Evolutionary conservation across 2,797 vertebrate species (phyloP).

Genomic region (Crocodylus rhombifer): DNA sequence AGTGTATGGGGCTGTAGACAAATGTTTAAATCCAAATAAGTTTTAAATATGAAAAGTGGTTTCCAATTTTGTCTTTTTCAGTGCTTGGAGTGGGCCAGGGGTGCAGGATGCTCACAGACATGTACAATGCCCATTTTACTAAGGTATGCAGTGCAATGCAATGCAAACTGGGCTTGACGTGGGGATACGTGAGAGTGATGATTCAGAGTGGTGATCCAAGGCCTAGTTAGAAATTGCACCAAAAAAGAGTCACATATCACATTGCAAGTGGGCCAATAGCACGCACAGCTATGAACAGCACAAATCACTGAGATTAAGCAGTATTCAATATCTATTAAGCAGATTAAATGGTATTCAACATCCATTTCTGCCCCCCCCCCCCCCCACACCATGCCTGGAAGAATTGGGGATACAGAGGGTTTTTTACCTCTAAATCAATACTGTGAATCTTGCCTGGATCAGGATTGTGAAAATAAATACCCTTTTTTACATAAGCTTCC

Average conservation of each 20-base stretch:
- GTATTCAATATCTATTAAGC: neutral
- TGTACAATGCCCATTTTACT: slow-evolving; percentile 84
- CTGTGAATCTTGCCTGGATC: neutral
- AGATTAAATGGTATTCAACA: too few species aligned
- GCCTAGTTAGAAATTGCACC: too few species aligned
- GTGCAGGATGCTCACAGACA: slow-evolving; percentile 82
- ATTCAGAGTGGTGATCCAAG: rapidly evolving
- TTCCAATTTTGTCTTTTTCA: slow-evolving; percentile 65
- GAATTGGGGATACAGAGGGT: neutral
- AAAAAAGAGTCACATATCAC: neutral
- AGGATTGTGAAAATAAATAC: neutral
- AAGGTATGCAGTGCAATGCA: slow-evolving; percentile 81
- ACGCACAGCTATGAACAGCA: neutral
- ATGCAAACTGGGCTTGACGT: neutral
- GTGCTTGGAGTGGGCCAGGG: slow-evolving; percentile 89
- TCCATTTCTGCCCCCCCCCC: too few species aligned
- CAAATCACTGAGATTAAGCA: neutral
- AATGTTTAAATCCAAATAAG: neutral
- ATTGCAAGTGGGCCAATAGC: neutral
- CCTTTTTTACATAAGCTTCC: too few species aligned
- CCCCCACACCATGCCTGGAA: neutral
- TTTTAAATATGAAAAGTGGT: rapidly evolving
- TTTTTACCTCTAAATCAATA: neutral
- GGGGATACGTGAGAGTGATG: rapidly evolving
- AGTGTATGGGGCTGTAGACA: rapidly evolving